phyloP scores from a whole-genome alignment of 1,140 invertebrate species.

The Melanaphis sacchari region DNA sequence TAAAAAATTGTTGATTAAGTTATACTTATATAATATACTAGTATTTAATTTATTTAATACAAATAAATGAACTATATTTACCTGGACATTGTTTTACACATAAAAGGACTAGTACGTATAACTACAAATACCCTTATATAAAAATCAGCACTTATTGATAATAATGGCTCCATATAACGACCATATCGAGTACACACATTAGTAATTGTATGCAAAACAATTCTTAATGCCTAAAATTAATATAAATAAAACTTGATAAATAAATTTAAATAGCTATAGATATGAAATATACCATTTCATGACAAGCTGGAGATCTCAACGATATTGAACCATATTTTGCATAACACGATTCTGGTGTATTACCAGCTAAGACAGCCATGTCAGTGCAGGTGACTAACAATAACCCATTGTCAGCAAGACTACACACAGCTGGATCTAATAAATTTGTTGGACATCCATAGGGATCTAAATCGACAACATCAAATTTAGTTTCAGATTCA shows the following conservation, averaged over 20 bases:
- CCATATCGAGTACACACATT: conserved; percentile 91
- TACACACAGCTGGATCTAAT: conserved; percentile 89
- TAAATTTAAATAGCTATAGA: conserved; percentile 10
- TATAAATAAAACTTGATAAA: conserved; percentile 52
- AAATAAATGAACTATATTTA: conserved; percentile 62
- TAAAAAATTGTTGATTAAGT: background rate
- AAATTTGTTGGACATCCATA: conserved; percentile 96
- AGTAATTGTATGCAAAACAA: conserved; percentile 90
- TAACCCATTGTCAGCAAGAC: conserved; percentile 78
- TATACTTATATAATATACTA: background rate
- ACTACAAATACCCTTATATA: conserved; percentile 95
- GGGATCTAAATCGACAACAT: conserved; percentile 95
- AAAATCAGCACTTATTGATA: conserved; percentile 95
- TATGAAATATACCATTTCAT: conserved; percentile 82
- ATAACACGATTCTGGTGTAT: conserved; percentile 91
- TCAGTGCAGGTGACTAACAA: conserved; percentile 98
- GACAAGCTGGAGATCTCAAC: conserved; percentile 85
- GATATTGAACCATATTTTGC: conserved; percentile 94
- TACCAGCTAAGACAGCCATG: conserved; percentile 96
- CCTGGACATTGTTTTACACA: conserved; percentile 85
- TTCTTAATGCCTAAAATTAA: conserved; percentile 79
- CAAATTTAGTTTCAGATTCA: conserved; percentile 69
- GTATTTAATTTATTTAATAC: background rate
- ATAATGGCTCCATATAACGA: conserved; percentile 87
- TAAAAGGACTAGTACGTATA: conserved; percentile 77